phyloP scores from a whole-genome alignment of 2,113 vertebrate species.

The Diadophis punctatus region DNA sequence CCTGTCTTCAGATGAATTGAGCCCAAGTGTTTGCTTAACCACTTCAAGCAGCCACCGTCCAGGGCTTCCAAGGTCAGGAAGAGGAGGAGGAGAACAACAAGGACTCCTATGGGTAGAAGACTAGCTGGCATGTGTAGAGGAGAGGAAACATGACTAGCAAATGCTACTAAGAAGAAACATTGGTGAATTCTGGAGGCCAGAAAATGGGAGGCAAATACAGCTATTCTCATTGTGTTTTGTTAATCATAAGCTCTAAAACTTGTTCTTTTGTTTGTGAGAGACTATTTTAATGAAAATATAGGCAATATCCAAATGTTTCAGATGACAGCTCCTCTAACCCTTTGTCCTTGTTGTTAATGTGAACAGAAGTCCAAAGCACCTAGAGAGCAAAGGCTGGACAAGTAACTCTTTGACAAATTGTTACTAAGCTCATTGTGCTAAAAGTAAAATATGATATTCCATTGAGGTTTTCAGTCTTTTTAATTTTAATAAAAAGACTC shows the following conservation, averaged over 20 bases:
- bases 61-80: slow-evolving; percentile 20
- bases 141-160: neutral
- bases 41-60: slow-evolving; percentile 34
- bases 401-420: neutral
- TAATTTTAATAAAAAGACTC: neutral
- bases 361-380: neutral
- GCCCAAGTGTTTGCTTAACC: slow-evolving; percentile 34
- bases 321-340: neutral
- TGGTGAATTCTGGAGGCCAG: neutral
- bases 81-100: neutral
- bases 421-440: neutral
- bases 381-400: neutral
- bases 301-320: neutral
- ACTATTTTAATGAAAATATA: neutral
- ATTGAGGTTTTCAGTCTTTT: neutral
- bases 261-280: neutral
- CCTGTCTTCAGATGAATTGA: neutral
- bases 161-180: neutral
- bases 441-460: neutral
- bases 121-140: neutral
- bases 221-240: neutral
- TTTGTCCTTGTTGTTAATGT: neutral
- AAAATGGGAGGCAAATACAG: neutral
- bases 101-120: neutral
- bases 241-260: neutral